These are phyloP conservation scores for Hemiprocne comata DNA, from an alignment of 2,113 vertebrate genomes.

Conservation along the genomic window DNA sequence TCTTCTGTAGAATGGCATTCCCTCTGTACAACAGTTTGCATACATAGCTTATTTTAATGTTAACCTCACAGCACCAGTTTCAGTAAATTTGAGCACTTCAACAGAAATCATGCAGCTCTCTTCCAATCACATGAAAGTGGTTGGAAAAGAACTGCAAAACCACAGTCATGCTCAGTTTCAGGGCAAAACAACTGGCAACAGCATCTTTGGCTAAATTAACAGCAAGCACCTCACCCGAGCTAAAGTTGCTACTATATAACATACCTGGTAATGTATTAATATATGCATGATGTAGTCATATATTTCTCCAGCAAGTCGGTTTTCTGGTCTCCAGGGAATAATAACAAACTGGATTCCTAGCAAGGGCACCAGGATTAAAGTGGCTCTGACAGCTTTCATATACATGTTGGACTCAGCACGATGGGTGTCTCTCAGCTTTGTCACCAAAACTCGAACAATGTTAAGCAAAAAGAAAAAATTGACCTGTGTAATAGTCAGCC, in stretches of 20 bases:
- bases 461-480: constrained; percentile 98
- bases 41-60: neutral
- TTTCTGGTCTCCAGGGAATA: constrained; percentile 95
- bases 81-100: neutral
- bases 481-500: no score
- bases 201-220: neutral
- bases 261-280: constrained; percentile 96
- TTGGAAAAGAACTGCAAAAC: neutral
- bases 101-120: neutral
- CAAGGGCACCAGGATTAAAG: constrained; percentile 93
- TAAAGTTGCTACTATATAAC: neutral
- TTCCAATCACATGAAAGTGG: neutral
- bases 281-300: constrained; percentile 98
- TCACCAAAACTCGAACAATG: constrained; percentile 94
- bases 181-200: neutral
- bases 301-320: constrained; percentile 89
- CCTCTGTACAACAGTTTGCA: neutral
- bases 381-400: constrained; percentile 97
- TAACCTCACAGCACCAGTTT: neutral
- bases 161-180: neutral
- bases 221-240: neutral
- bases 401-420: constrained; percentile 94
- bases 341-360: constrained; percentile 97
- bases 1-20: neutral
- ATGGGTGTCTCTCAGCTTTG: constrained; percentile 90